A percentile compares a stretch with the other conserved stretches of the same genome.
These are phyloP conservation scores for Drosophila prosaltans DNA, from an alignment of 1,140 invertebrate genomes.

Conservation along the genomic window DNA sequence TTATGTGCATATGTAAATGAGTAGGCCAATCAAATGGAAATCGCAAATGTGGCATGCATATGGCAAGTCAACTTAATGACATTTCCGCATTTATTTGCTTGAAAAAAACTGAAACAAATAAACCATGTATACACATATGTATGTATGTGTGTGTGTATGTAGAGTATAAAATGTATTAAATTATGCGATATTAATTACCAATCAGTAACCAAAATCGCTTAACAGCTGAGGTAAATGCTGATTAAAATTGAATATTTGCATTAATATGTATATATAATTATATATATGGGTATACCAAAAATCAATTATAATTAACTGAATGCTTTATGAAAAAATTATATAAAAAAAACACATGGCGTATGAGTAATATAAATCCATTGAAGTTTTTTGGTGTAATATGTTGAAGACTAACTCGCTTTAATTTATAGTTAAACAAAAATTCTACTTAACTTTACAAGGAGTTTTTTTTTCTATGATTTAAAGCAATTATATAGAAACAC, in stretches of 20 bases:
- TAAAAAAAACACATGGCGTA: not conserved
- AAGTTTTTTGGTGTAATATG: not conserved
- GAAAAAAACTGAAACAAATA: conserved; percentile 10
- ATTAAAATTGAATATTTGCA: not conserved
- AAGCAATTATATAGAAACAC: too few species aligned
- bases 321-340: conserved; percentile 37
- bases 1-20: not conserved
- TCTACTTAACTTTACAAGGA: too few species aligned
- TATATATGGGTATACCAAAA: not conserved
- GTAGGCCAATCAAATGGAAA: conserved; percentile 25
- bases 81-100: conserved; percentile 61
- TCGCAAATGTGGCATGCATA: conserved; percentile 27
- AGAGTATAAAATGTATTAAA: conserved; percentile 43
- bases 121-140: too few species aligned
- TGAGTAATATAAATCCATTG: conserved; percentile 29
- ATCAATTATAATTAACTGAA: conserved; percentile 24
- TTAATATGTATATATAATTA: not conserved
- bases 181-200: conserved; percentile 49
- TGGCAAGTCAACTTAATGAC: conserved; percentile 42
- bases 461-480: too few species aligned
- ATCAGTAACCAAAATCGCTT: conserved; percentile 5
- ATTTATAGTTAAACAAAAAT: too few species aligned
- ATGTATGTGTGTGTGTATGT: not conserved
- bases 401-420: not conserved
- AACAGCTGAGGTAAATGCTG: not conserved